Evolutionary conservation across 2,888 invertebrate species (phyloP).

Genomic region (Drosophila mulleri): DNA sequence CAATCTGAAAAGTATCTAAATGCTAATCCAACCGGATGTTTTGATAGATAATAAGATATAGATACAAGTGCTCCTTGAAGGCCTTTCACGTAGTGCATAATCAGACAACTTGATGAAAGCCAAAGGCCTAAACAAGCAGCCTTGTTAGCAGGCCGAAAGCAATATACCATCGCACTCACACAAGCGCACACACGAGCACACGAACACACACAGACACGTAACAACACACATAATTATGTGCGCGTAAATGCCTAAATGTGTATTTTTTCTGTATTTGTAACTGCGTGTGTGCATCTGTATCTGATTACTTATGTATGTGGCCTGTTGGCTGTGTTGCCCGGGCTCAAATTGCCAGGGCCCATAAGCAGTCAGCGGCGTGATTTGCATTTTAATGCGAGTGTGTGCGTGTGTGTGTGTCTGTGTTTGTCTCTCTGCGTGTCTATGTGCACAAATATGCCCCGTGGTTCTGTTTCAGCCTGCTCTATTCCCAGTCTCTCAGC

Average conservation of each 20-base stretch:
- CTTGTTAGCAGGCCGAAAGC: constrained; percentile 35
- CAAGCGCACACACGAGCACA: constrained; percentile 8
- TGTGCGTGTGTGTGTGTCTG: background rate
- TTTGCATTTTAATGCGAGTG: constrained; percentile 72
- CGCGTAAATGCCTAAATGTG: constrained; percentile 50
- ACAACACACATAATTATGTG: constrained; percentile 47
- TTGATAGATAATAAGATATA: constrained; percentile 24
- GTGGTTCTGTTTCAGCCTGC: constrained; percentile 38
- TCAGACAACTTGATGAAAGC: constrained; percentile 47
- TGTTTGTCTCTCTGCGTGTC: background rate
- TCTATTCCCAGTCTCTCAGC: constrained; percentile 10
- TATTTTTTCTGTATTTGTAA: constrained; percentile 50
- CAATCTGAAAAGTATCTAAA: constrained; percentile 8
- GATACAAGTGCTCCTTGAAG: constrained; percentile 29
- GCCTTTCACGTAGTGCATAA: constrained; percentile 30
- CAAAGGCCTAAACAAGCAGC: constrained; percentile 38
- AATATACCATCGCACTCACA: constrained; percentile 13
- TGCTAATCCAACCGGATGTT: constrained; percentile 42
- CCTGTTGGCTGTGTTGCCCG: constrained; percentile 22
- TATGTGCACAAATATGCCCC: constrained; percentile 49
- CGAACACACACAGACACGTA: constrained; percentile 18
- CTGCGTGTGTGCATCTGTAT: constrained; percentile 53
- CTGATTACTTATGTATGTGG: constrained; percentile 55
- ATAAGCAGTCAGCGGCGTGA: constrained; percentile 65
- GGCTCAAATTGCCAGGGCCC: constrained; percentile 63